A percentile compares a stretch with the other conserved stretches of the same genome.
These are phyloP conservation scores for Drosophila seclusa DNA, from an alignment of 2,888 invertebrate species.

Conservation along the genomic window DNA sequence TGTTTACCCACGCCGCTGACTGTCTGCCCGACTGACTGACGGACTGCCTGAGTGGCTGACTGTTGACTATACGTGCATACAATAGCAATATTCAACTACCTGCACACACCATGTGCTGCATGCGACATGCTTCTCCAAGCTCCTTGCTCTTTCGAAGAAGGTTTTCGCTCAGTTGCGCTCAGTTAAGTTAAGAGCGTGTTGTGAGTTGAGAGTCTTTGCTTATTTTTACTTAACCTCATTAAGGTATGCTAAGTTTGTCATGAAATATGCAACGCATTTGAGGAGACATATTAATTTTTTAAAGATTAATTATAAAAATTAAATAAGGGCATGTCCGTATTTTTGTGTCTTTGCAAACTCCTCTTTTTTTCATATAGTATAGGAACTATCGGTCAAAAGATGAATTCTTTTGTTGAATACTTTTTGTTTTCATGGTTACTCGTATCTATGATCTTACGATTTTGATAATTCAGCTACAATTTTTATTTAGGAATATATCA, in stretches of 20 bases:
- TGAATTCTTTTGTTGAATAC: background rate
- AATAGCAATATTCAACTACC: conserved; percentile 37
- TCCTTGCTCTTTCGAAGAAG: conserved; percentile 35
- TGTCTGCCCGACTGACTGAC: conserved; percentile 18
- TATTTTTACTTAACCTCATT: background rate
- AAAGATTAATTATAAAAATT: background rate
- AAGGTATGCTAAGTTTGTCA: background rate
- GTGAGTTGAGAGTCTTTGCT: conserved; percentile 7
- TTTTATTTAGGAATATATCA: background rate
- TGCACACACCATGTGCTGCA: conserved; percentile 58
- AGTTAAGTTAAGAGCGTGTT: conserved; percentile 19
- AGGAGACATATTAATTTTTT: background rate
- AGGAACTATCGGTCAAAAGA: background rate
- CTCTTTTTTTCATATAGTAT: background rate
- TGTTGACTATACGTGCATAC: conserved; percentile 18
- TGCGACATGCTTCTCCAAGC: conserved; percentile 40
- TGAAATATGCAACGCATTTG: background rate
- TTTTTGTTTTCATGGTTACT: background rate
- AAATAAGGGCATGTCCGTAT: background rate
- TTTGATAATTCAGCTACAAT: background rate
- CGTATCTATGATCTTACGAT: background rate
- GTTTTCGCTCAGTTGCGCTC: conserved; percentile 37
- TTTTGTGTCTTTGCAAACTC: background rate
- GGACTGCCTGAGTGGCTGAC: conserved; percentile 14
- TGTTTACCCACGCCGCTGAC: conserved; percentile 65